Evolutionary conservation across 2,113 vertebrate genomes (phyloP).

Genomic region (Climacteris rufus): DNA sequence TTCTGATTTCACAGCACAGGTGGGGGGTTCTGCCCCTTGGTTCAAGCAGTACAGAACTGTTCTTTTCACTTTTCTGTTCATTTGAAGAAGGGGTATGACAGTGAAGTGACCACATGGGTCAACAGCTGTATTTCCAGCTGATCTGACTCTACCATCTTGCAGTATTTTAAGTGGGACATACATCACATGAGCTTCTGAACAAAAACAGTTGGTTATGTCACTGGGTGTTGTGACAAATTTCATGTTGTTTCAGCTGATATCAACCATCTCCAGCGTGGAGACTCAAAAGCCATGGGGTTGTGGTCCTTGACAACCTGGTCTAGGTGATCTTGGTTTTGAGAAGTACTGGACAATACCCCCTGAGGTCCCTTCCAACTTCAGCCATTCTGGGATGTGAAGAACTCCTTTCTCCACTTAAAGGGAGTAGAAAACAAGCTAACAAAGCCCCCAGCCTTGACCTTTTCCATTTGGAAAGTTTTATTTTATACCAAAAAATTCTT

Average conservation of each 20-base stretch:
- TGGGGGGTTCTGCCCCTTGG: background rate
- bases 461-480: background rate
- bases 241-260: background rate
- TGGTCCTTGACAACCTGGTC: background rate
- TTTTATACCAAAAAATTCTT: background rate
- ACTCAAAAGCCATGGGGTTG: background rate
- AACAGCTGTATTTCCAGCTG: background rate
- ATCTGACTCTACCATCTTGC: background rate
- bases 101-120: fast-evolving
- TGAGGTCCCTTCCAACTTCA: background rate
- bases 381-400: background rate
- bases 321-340: background rate
- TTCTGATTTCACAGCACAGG: background rate
- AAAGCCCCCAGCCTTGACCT: background rate
- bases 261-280: fast-evolving
- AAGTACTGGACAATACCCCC: background rate
- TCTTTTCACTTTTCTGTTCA: background rate
- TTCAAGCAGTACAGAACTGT: background rate
- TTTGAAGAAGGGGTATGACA: background rate
- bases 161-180: background rate
- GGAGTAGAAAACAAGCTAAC: background rate
- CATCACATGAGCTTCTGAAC: background rate
- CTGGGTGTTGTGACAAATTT: background rate
- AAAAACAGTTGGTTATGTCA: background rate
- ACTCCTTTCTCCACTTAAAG: background rate